phyloP scores from a whole-genome alignment of 2,113 vertebrate species.

The Gila orcuttii region DNA sequence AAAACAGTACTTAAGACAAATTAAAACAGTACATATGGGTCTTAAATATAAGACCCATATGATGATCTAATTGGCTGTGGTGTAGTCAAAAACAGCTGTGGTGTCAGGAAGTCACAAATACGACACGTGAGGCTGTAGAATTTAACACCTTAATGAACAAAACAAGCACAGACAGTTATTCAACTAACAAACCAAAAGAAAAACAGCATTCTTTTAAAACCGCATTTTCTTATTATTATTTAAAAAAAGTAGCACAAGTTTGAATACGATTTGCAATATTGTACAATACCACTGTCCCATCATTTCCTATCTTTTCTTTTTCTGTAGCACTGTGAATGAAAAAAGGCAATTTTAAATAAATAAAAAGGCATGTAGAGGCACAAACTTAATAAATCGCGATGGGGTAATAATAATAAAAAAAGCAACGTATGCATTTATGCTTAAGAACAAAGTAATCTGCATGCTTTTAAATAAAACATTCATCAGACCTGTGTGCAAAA shows the following conservation, averaged over 20 bases:
- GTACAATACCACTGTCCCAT: background rate
- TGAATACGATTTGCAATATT: background rate
- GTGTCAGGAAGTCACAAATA: slow-evolving; percentile 4
- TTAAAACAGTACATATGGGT: no score
- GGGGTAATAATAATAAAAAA: background rate
- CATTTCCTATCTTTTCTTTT: background rate
- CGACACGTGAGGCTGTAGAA: no score
- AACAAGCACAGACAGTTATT: background rate
- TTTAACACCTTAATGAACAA: background rate
- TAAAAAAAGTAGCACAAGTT: background rate
- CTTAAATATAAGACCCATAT: background rate
- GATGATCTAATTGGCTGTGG: background rate
- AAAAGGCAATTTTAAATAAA: slow-evolving; percentile 16
- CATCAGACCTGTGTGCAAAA: background rate
- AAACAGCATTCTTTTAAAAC: background rate
- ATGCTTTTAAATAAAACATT: slow-evolving; percentile 20
- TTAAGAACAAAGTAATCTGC: background rate
- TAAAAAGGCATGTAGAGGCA: slow-evolving; percentile 3
- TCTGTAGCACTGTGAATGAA: background rate
- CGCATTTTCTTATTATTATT: background rate
- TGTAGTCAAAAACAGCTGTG: background rate
- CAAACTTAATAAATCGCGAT: background rate
- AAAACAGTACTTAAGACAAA: no score
- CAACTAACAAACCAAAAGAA: background rate
- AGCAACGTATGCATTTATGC: background rate